phyloP scores from a whole-genome alignment of 2,797 vertebrate species.

The Rhinophrynus dorsalis region DNA sequence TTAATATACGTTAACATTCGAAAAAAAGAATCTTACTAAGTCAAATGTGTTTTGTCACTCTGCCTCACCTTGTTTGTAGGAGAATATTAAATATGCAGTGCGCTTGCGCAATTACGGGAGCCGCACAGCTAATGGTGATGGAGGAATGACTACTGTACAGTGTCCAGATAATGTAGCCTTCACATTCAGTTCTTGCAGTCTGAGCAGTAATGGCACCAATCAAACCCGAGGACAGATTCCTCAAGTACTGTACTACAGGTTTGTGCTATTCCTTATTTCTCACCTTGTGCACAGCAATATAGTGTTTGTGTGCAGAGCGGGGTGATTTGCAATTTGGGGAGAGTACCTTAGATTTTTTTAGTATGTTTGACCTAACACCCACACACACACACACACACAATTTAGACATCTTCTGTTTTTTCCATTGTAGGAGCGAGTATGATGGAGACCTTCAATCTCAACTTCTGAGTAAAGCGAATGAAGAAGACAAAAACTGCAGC shows the following conservation, averaged over 20 bases:
- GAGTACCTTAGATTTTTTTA: too few species aligned
- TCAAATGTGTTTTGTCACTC: too few species aligned
- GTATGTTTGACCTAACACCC: too few species aligned
- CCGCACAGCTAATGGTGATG: constrained; percentile 97
- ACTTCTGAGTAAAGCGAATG: constrained; percentile 94
- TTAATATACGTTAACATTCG: too few species aligned
- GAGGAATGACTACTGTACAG: constrained; percentile 97
- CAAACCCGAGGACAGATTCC: constrained; percentile 97
- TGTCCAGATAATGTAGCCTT: constrained; percentile 95
- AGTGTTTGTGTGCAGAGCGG: too few species aligned
- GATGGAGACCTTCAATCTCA: constrained; percentile 97
- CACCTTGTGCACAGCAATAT: neutral
- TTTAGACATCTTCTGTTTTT: too few species aligned
- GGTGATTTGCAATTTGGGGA: too few species aligned
- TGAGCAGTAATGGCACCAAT: constrained; percentile 98
- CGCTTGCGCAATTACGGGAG: constrained; percentile 96
- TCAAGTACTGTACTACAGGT: constrained; percentile 98
- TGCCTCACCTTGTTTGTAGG: constrained; percentile 64
- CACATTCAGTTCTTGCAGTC: constrained; percentile 95
- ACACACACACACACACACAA: too few species aligned
- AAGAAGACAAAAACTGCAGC: constrained; percentile 98
- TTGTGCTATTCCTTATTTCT: constrained; percentile 29
- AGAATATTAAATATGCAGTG: constrained; percentile 94
- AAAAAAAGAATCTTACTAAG: too few species aligned
- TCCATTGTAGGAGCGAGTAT: constrained; percentile 85